phyloP scores from a whole-genome alignment of 2,113 vertebrate species.

The Oryzias curvinotus region DNA sequence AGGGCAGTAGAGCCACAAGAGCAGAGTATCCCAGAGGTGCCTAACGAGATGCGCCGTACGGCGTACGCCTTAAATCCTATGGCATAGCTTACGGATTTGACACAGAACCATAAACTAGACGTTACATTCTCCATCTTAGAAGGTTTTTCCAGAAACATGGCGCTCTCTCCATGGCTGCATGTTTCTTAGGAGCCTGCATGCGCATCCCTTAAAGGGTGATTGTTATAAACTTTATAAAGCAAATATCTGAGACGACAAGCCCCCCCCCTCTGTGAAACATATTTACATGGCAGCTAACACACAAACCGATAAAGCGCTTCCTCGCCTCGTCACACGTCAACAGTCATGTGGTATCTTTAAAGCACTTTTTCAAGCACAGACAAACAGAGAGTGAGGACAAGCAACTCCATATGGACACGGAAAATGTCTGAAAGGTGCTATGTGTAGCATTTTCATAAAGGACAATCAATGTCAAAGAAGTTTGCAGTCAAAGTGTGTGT shows the following conservation, averaged over 20 bases:
- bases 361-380: constrained; percentile 75
- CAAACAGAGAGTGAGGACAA: constrained; percentile 41
- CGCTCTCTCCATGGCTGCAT: constrained; percentile 14
- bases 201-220: constrained; percentile 55
- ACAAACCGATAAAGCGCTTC: constrained; percentile 50
- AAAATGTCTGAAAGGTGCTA: constrained; percentile 51
- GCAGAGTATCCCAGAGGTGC: too few relatives aligned
- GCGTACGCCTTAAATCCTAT: too few relatives aligned
- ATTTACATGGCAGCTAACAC: constrained; percentile 49
- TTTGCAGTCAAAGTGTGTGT: constrained; percentile 17
- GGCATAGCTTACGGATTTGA: too few relatives aligned
- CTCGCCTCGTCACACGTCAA: constrained; percentile 57
- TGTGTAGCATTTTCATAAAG: constrained; percentile 16
- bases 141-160: constrained; percentile 24
- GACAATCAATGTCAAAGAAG: constrained; percentile 14
- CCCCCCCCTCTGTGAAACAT: constrained; percentile 40
- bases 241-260: constrained; percentile 58
- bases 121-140: constrained; percentile 26
- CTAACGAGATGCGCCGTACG: too few relatives aligned
- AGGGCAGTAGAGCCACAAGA: too few relatives aligned
- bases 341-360: constrained; percentile 76
- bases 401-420: constrained; percentile 65
- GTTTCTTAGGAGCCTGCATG: constrained; percentile 38
- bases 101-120: too few relatives aligned
- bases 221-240: constrained; percentile 59